phyloP scores from a whole-genome alignment of 2,113 vertebrate species.

The Cyphomyrus plagiostoma region DNA sequence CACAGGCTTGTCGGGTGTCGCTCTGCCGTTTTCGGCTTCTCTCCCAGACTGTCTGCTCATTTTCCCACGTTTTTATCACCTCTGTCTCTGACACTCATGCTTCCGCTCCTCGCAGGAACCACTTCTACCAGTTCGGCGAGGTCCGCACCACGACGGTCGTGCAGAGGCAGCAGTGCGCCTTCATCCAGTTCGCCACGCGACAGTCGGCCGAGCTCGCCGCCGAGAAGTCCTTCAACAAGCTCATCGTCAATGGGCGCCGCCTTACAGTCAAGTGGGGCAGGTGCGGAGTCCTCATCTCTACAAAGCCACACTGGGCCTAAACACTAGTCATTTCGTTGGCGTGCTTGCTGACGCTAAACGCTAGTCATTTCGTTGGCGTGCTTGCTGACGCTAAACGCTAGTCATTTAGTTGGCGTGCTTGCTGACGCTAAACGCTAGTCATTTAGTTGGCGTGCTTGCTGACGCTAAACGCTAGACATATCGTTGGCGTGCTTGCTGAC shows the following conservation, averaged over 20 bases:
- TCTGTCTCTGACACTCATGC: not conserved
- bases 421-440: too few relatives aligned
- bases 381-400: not conserved
- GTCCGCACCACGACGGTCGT: conserved; percentile 92
- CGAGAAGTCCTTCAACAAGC: conserved; percentile 97
- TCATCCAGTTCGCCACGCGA: conserved; percentile 94
- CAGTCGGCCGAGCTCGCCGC: conserved; percentile 87
- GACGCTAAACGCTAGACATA: not conserved
- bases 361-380: not conserved
- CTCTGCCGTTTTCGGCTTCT: not conserved
- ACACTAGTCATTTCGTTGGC: not conserved
- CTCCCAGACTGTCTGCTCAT: not conserved
- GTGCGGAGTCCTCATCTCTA: conserved; percentile 50
- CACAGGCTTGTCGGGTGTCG: not conserved
- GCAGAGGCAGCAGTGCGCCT: conserved; percentile 93
- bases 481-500: not conserved
- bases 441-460: not conserved
- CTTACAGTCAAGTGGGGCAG: conserved; percentile 98
- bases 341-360: not conserved
- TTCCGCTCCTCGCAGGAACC: conserved; percentile 63
- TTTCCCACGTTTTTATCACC: too few relatives aligned
- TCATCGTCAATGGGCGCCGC: conserved; percentile 89
- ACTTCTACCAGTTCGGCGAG: conserved; percentile 98
- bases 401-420: not conserved
- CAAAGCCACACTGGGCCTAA: not conserved